Evolutionary conservation across 2,888 invertebrate genomes (phyloP), one percentile per base, ranked within the genome.

Genomic region (Acleris sparsana): DNA sequence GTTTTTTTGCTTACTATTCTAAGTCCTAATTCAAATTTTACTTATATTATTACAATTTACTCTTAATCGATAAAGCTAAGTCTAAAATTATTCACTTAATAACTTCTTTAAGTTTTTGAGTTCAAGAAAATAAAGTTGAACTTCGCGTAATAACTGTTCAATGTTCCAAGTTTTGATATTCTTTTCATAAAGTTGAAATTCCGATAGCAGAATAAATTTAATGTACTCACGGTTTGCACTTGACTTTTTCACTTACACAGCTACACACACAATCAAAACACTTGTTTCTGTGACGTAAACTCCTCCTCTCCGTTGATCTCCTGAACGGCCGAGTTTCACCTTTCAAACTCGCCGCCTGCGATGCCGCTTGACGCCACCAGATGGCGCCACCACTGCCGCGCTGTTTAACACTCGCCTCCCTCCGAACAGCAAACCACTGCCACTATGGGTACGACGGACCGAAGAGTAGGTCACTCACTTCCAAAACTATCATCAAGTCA

Each of bases 1-100:
- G 20, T 18, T 52, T 63, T 63, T 63, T 52, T 25, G 9, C 51
- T 22, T 46, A 63, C 25, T 63, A 63, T 57, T 63, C 63, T 57
- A 63, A 63, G 53, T 48, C 39, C 39, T 49, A 49, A 17, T 9
- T 17, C 17, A 5, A 49, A 49, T 49, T 7, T 17, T 49, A 18
- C 48, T 17, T 22, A 22, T 22, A 22, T 2, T 20, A 20, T 22
- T 22, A 22, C 22, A 20, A 49, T 20, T 49, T 49, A 49, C 20
- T 49, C 5, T 49, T 49, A 17, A 49, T 22, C 22, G 22, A 22
- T 22, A 22, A 22, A 22, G 4, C 22, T 22, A 22, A 22, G 22
- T 1, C 5, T 6, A 49, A 17, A 3, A 5, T 39, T 11, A 49
- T 17, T 17, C 17, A 17, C 48, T 17, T 20, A 20, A 20, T 20